These are phyloP conservation scores for Catocala sponsa DNA, from an alignment of 2,888 invertebrate genomes.

Conservation along the genomic window DNA sequence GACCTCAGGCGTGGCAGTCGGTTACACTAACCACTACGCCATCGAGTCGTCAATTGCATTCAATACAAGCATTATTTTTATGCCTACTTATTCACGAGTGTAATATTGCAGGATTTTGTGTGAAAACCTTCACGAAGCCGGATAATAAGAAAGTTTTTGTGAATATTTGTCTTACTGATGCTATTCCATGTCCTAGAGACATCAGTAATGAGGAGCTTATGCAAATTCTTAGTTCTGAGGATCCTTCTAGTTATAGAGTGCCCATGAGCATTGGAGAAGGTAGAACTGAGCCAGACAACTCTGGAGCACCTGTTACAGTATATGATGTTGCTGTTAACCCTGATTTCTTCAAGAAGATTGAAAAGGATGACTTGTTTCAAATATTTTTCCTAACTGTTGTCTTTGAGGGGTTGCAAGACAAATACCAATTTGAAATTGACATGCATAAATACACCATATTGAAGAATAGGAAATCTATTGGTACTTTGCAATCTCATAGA, in stretches of 20 bases:
- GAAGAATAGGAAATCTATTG: constrained; percentile 92
- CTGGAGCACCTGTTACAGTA: constrained; percentile 91
- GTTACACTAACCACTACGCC: too few species aligned
- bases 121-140: constrained; percentile 91
- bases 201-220: constrained; percentile 91
- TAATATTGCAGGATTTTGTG: constrained; percentile 90
- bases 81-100: neutral
- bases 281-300: constrained; percentile 93
- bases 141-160: constrained; percentile 93
- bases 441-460: constrained; percentile 90
- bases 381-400: constrained; percentile 94
- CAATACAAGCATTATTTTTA: neutral
- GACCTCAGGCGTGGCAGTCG: too few species aligned
- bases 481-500: constrained; percentile 91
- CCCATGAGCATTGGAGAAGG: constrained; percentile 97
- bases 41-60: too few species aligned
- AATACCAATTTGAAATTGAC: constrained; percentile 91
- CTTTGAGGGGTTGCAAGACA: constrained; percentile 92
- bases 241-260: constrained; percentile 92
- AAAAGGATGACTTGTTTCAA: constrained; percentile 91
- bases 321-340: constrained; percentile 96
- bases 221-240: constrained; percentile 90
- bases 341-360: constrained; percentile 92
- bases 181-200: constrained; percentile 92
- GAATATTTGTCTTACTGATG: constrained; percentile 94